Evolutionary conservation across 2,113 vertebrate species (phyloP).

Genomic region (Aramus guarauna): DNA sequence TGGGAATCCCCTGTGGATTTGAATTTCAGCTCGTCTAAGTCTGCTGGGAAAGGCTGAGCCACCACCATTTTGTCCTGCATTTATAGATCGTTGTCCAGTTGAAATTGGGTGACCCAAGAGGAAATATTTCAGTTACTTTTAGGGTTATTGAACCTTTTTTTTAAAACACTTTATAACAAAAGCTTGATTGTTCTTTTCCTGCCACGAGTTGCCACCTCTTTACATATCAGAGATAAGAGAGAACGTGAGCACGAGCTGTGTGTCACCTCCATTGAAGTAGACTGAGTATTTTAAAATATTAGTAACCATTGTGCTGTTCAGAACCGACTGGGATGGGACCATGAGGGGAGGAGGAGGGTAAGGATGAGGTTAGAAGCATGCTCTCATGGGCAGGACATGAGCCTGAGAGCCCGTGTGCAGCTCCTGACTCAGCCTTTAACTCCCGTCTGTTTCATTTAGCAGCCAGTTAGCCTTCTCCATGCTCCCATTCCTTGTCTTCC

Average conservation of each 20-base stretch:
- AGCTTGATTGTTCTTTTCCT: not conserved
- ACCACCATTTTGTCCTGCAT: not conserved
- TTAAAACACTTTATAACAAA: not conserved
- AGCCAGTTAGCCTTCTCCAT: not conserved
- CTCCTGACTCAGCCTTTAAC: not conserved
- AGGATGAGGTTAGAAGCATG: not conserved
- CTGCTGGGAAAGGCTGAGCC: not conserved
- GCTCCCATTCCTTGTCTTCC: not conserved
- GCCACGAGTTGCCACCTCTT: not conserved
- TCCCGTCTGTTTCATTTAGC: not conserved
- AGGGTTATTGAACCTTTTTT: not conserved
- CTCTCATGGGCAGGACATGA: not conserved
- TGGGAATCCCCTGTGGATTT: not conserved
- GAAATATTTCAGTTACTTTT: not conserved
- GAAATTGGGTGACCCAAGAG: not conserved
- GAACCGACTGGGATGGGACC: not conserved
- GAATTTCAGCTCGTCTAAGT: not conserved
- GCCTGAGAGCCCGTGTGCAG: not conserved
- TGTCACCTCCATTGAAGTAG: not conserved
- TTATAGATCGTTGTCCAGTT: not conserved
- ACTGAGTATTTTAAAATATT: not conserved
- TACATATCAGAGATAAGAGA: accelerated
- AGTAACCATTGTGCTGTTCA: not conserved
- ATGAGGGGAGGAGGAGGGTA: not conserved
- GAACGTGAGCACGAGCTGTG: not conserved